Percentiles rank a stretch among this genome's conserved stretches.
These are phyloP conservation scores for Heliconius melpomene DNA, from an alignment of 1,140 invertebrate species.

Conservation along the genomic window DNA sequence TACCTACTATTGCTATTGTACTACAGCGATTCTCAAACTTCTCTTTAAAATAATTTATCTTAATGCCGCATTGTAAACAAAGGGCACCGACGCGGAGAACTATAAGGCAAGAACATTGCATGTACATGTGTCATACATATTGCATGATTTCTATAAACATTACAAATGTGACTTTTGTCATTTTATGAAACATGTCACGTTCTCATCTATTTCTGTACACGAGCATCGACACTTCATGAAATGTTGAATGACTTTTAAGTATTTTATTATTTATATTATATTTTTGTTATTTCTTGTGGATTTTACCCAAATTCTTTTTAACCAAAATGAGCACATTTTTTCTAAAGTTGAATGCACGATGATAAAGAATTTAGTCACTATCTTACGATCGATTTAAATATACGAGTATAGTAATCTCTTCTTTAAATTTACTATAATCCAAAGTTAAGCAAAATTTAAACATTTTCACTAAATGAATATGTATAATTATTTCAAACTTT, in stretches of 20 bases:
- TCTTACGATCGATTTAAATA: too few species aligned
- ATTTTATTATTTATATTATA: neutral
- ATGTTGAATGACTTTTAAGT: neutral
- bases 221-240: neutral
- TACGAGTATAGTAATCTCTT: too few species aligned
- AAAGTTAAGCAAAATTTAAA: too few species aligned
- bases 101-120: conserved; percentile 59
- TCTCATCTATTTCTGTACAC: neutral
- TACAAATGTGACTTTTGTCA: neutral
- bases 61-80: conserved; percentile 25
- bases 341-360: too few species aligned
- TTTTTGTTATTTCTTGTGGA: neutral
- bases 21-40: too few species aligned
- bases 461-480: too few species aligned
- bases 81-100: conserved; percentile 59
- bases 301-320: too few species aligned
- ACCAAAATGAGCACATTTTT: too few species aligned
- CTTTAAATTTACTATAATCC: too few species aligned
- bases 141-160: neutral
- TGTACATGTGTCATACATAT: conserved; percentile 3
- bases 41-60: neutral
- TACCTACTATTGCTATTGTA: too few species aligned
- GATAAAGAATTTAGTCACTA: too few species aligned
- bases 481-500: too few species aligned
- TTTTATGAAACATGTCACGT: neutral